Conservation (phyloP, 2,888 invertebrate species). For the Heteromurus nitidus region DNA sequence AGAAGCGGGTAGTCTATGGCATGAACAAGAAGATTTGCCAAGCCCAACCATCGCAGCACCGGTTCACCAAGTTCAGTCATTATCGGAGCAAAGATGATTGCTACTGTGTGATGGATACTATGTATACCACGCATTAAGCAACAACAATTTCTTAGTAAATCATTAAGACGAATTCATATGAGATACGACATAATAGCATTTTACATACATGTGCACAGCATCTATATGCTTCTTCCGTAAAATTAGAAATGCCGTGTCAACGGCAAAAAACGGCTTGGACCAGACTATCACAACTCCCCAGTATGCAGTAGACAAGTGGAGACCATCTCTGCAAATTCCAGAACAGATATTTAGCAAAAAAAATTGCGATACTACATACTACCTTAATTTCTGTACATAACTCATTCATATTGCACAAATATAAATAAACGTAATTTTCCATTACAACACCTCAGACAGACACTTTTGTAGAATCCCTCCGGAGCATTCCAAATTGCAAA, state of each 20-base stretch:
- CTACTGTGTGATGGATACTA: constrained; percentile 33
- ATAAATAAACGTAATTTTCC: neutral
- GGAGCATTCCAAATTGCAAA: neutral
- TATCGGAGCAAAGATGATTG: constrained; percentile 19
- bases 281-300: constrained; percentile 22
- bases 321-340: constrained; percentile 39
- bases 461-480: constrained; percentile 45
- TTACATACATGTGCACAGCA: constrained; percentile 29
- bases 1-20: constrained; percentile 31
- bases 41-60: constrained; percentile 12
- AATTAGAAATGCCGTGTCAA: constrained; percentile 34
- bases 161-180: neutral
- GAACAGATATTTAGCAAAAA: no score
- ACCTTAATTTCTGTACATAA: no score
- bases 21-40: constrained; percentile 39
- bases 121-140: neutral
- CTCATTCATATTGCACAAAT: neutral
- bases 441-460: constrained; percentile 40
- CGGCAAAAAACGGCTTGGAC: constrained; percentile 19
- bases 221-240: constrained; percentile 46
- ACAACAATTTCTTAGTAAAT: neutral
- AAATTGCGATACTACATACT: no score
- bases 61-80: constrained; percentile 20
- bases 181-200: neutral
- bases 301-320: constrained; percentile 40